Evolutionary conservation across 2,888 invertebrate genomes (phyloP).

Genomic region (Hyposoter didymator): DNA sequence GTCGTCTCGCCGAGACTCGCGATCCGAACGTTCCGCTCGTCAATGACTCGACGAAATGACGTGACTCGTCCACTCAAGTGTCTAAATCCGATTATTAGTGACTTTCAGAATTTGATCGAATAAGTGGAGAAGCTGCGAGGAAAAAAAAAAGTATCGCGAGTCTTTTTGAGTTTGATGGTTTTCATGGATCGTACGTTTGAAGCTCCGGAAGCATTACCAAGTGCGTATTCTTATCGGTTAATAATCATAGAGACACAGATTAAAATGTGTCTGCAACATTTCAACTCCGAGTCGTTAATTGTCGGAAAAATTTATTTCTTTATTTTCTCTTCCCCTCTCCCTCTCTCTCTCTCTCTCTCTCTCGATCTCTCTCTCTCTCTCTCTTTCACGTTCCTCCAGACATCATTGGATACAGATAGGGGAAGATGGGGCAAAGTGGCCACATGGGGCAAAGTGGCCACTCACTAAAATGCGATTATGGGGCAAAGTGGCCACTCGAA

Average conservation of each 20-base stretch:
- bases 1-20: neutral
- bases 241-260: constrained; percentile 46
- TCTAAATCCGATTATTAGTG: neutral
- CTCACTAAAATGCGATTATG: too few species aligned
- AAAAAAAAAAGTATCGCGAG: neutral
- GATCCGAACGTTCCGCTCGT: neutral
- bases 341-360: constrained; percentile 1
- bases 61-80: neutral
- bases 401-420: neutral
- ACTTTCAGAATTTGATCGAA: neutral
- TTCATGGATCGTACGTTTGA: neutral
- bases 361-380: neutral
- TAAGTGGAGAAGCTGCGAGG: constrained; percentile 25
- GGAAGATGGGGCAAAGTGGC: too few species aligned
- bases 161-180: constrained; percentile 29
- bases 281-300: constrained; percentile 40
- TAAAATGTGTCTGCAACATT: constrained; percentile 47
- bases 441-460: too few species aligned
- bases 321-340: constrained; percentile 20
- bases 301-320: constrained; percentile 35
- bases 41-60: constrained; percentile 21
- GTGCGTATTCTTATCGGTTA: constrained; percentile 44
- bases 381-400: neutral
- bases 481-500: too few species aligned
- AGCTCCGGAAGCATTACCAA: constrained; percentile 4